Base-by-base conservation (phyloP, 2,113 vertebrate genomes). In the Tenebrosternarchus preto region DNA sequence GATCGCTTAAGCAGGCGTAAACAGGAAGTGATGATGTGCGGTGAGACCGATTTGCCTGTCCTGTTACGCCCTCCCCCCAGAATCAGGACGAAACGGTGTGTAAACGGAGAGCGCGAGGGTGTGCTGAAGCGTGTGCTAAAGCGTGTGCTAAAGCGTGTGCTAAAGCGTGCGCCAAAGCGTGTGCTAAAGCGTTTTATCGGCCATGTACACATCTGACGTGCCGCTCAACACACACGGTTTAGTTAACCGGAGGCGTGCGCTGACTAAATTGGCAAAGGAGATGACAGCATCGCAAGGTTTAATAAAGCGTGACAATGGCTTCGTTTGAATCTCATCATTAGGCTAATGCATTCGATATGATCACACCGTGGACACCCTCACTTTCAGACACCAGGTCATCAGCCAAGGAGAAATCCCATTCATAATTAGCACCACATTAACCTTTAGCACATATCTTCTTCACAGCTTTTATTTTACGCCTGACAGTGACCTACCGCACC, bases 341-440 rank as follows among this genome's bases (percentile, higher is more conserved):
- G 78, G 88, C 86, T 90, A 90, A 92, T 92, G 88, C 86, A 91
- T 92, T 90, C 84, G 88, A 92, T 92, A 88, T 88, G 87, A 92
- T 92, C 92, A 91, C 90, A 87, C 50, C 4, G 84, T 20, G 53
- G 33, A 36, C 33, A 22, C 20, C 33, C 19, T 36, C 60, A 61
- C 80, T 84, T 84, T 85, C 60, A 77, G 80, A 81, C 83, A 76
- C 72, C 77, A 46, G 77, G 83, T 90, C 86, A 86, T 87, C 82
- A 84, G 83, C 85, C 88, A 89, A 90, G 88, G 87, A 85, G 85
- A 91, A 91, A 91, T 90, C 82, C 86, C 87, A 87, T 88, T 90
- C 83, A 88, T 90, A 92, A 93, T 93, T 92, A 90, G 89, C 91
- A 90, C 87, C 89, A 88, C 87, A 91, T 93, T 93, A 93, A 92